Conservation (phyloP, 1,140 invertebrate species). For the Tetramorium simillimum region DNA sequence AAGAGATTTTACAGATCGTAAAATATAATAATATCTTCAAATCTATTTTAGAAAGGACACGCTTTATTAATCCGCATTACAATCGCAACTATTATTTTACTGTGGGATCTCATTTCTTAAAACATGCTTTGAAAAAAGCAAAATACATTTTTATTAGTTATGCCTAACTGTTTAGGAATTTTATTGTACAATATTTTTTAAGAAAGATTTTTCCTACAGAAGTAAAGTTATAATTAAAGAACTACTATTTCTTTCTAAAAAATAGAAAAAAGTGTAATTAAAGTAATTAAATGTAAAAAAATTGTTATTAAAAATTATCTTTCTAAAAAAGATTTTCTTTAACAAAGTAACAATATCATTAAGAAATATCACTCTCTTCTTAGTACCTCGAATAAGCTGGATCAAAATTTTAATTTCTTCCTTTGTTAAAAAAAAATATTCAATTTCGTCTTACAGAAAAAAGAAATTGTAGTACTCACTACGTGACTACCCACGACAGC, state of each 20-base stretch:
- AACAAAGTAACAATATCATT: no score
- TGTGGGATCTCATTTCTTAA: no score
- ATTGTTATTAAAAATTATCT: neutral
- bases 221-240: no score
- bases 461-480: constrained; percentile 12
- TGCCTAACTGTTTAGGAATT: no score
- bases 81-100: neutral
- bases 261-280: no score
- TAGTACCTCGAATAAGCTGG: neutral
- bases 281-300: no score
- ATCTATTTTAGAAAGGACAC: neutral
- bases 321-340: neutral
- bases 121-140: no score
- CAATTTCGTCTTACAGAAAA: constrained; percentile 1
- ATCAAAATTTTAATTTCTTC: neutral
- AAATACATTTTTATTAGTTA: no score
- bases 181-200: no score
- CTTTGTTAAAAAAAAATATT: neutral
- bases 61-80: neutral
- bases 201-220: no score
- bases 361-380: neutral
- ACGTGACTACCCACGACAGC: constrained; percentile 37
- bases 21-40: neutral
- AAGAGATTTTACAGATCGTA: neutral
- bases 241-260: no score